Evolutionary conservation across 2,797 vertebrate genomes (phyloP).

Genomic region (Chiloscyllium punctatum): DNA sequence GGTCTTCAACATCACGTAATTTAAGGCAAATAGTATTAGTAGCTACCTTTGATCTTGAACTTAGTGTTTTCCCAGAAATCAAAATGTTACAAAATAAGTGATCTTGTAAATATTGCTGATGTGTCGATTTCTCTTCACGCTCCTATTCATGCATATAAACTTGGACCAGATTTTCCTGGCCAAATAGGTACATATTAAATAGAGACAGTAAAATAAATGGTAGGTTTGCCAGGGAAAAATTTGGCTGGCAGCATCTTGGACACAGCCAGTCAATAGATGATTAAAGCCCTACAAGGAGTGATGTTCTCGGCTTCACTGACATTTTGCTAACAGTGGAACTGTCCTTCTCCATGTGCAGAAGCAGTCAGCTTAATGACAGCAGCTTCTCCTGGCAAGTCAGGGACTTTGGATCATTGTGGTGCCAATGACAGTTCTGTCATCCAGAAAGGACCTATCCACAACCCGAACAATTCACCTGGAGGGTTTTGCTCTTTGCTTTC

Average conservation of each 20-base stretch:
- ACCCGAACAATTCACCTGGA: neutral
- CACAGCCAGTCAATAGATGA: no score
- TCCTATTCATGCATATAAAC: neutral
- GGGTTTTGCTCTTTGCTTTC: neutral
- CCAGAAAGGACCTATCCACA: neutral
- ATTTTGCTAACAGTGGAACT: no score
- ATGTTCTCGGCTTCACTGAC: no score
- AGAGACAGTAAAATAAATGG: no score
- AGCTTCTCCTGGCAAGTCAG: no score
- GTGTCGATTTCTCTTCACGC: neutral
- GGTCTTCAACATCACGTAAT: neutral
- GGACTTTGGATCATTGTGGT: no score
- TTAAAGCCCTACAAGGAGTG: no score
- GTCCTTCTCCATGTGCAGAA: no score
- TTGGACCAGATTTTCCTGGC: neutral
- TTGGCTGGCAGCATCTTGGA: no score
- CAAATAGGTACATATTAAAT: no score
- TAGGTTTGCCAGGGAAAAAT: no score
- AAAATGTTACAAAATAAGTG: neutral
- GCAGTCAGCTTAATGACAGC: no score
- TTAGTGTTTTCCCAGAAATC: neutral
- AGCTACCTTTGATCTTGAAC: neutral
- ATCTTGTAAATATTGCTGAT: neutral
- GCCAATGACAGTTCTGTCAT: neutral
- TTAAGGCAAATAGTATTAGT: neutral